Percentiles rank a stretch among this genome's conserved stretches.
Conservation (phyloP, 2,888 invertebrate genomes). For the Athalia circularis region DNA sequence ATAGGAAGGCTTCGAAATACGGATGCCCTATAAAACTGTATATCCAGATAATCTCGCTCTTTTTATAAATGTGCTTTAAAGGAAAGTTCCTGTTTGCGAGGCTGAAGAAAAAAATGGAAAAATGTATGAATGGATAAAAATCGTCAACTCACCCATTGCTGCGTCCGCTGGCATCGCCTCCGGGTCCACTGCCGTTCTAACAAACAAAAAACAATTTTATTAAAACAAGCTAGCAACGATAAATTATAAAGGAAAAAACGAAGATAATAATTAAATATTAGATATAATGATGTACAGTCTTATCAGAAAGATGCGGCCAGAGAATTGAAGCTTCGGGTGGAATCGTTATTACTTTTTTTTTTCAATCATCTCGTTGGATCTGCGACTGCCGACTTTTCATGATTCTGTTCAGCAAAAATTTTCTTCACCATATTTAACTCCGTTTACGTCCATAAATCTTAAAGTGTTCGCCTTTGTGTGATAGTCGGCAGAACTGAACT, state of each 20-base stretch:
- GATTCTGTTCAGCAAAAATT: not conserved
- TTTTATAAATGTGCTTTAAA: conserved; percentile 32
- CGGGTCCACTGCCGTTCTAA: conserved; percentile 90
- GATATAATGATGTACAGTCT: conserved; percentile 60
- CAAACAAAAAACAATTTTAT: conserved; percentile 81
- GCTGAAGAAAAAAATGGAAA: conserved; percentile 23
- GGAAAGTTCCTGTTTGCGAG: not conserved
- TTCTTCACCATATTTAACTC: too few relatives aligned
- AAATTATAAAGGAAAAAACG: conserved; percentile 66
- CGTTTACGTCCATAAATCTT: too few relatives aligned
- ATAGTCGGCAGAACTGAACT: too few relatives aligned
- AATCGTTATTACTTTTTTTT: too few relatives aligned
- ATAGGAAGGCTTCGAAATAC: conserved; percentile 28
- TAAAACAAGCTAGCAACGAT: conserved; percentile 71
- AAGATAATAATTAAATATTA: conserved; percentile 68
- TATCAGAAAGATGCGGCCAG: conserved; percentile 51
- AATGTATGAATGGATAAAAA: conserved; percentile 15
- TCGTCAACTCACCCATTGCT: conserved; percentile 85
- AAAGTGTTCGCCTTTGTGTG: too few relatives aligned
- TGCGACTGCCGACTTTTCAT: conserved; percentile 19
- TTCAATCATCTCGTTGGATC: not conserved
- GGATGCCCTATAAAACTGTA: conserved; percentile 26
- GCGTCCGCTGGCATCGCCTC: conserved; percentile 86
- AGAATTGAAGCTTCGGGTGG: conserved; percentile 41
- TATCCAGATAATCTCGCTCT: conserved; percentile 18